These are phyloP conservation scores for Eupristina koningsbergeri DNA, from an alignment of 1,140 invertebrate species.

Conservation along the genomic window DNA sequence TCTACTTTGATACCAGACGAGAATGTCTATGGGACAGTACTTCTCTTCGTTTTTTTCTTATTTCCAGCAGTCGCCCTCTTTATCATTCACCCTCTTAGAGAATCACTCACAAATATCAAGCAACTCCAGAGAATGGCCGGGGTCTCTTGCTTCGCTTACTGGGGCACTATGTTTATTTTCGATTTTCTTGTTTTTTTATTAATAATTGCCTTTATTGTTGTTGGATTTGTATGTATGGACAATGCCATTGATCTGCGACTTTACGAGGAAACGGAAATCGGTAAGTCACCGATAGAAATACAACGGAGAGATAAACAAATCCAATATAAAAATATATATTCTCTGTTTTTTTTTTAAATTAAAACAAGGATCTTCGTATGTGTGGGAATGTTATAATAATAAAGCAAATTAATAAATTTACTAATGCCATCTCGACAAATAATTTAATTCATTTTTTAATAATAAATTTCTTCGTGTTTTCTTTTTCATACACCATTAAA, in stretches of 20 bases:
- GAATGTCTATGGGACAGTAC: slow-evolving; percentile 53
- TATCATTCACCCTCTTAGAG: slow-evolving; percentile 67
- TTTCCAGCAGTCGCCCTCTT: slow-evolving; percentile 62
- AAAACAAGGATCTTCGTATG: no score
- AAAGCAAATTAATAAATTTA: no score
- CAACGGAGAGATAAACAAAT: no score
- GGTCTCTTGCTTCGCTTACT: slow-evolving; percentile 75
- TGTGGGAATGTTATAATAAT: no score
- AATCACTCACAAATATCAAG: slow-evolving; percentile 73
- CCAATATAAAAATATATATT: no score
- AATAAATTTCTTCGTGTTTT: no score
- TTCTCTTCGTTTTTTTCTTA: slow-evolving; percentile 62
- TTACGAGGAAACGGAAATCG: slow-evolving; percentile 58
- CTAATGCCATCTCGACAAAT: no score
- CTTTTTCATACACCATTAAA: no score
- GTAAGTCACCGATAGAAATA: no score
- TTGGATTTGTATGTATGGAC: slow-evolving; percentile 60
- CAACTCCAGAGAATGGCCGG: slow-evolving; percentile 82
- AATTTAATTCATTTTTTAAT: no score
- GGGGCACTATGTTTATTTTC: slow-evolving; percentile 77
- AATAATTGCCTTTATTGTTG: slow-evolving; percentile 55
- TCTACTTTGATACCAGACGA: slow-evolving; percentile 29
- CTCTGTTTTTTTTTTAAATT: no score
- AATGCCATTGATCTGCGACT: slow-evolving; percentile 55
- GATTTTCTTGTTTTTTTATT: slow-evolving; percentile 74